Percentiles rank a stretch among this genome's conserved stretches.
These are phyloP conservation scores for Drosophila kohkoa DNA, from an alignment of 1,140 invertebrate genomes.

Conservation along the genomic window DNA sequence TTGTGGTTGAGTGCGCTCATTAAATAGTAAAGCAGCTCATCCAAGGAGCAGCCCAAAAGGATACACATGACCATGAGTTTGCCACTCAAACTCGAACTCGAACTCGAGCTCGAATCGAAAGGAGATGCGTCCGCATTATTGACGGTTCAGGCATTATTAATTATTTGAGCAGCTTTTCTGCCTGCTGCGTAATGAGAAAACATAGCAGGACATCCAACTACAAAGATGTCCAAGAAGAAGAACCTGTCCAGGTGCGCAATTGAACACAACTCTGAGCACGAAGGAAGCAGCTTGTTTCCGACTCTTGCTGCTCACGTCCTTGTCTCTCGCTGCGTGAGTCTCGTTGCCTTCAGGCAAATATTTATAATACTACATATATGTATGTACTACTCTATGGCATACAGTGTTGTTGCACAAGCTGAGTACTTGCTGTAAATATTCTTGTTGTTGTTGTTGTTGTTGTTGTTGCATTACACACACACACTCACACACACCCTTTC, in stretches of 20 bases:
- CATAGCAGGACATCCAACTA: conserved; percentile 31
- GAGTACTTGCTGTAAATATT: conserved; percentile 12
- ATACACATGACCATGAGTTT: conserved; percentile 17
- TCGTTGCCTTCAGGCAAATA: conserved; percentile 57
- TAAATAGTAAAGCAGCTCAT: conserved; percentile 63
- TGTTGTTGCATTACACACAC: conserved; percentile 19
- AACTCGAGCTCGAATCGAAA: conserved; percentile 51
- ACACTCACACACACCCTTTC: conserved; percentile 10
- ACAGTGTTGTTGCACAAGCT: conserved; percentile 34
- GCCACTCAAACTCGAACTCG: too few species aligned
- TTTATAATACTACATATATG: conserved; percentile 30
- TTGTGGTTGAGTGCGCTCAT: conserved; percentile 66
- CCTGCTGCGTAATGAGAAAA: conserved; percentile 7
- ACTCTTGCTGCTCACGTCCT: conserved; percentile 29
- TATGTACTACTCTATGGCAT: not conserved
- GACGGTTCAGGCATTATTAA: conserved; percentile 64
- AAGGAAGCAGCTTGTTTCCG: conserved; percentile 44
- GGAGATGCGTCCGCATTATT: conserved; percentile 39
- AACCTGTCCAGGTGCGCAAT: conserved; percentile 13
- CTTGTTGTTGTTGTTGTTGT: conserved; percentile 20
- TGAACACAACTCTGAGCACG: not conserved
- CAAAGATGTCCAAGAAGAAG: conserved; percentile 29
- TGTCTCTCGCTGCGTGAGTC: conserved; percentile 25
- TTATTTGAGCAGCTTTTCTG: conserved; percentile 55
- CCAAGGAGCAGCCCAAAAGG: not conserved